Base-by-base conservation (phyloP, 2,113 vertebrate genomes). In the Gadus macrocephalus region DNA sequence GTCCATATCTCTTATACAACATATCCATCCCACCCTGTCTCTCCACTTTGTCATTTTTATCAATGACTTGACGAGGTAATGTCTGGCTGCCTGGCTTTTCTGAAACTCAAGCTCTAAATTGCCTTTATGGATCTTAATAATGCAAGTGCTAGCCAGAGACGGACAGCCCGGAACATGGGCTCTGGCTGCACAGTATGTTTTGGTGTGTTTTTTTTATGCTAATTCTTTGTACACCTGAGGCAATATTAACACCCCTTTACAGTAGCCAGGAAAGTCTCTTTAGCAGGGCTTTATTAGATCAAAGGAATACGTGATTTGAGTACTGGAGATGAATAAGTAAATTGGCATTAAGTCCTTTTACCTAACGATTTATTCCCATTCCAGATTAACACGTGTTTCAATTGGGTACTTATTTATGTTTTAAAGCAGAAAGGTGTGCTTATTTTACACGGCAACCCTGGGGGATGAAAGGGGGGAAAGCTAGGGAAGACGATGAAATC, bases 1-100 rank as follows among this genome's bases (percentile, higher is more conserved):
- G 76, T 77, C 78, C 42, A 68, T 55, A 65, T 68, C 65, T 49
- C 49, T 78, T 82, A 72, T 66, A 58, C 64, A 66, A 73, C 22
- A 62, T 59, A 73, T 75, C 72, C 72, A 67, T 83, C 75, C 61
- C 27, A 9, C 68, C 19, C 17, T 0, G 62, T 35, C 70, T 27
- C 31, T 62, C 68, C 53, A 25, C 53, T 65, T 19, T 74, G 64
- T 68, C 73, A 72, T 61, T 71, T 81, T 77, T 72, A 67, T 81
- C 72, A 75, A 74, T 79, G 69, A 63, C 69, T 68, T 62, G 68
- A 68, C 67, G 72, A 65, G 63, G 69, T 64, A 56, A 70, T 63
- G 68, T 74, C 71, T 27, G 3, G 15, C 20, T 53, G 20, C 71
- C 49, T 72, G 19, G 58, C 15, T 42, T 49, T 1, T 69, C 42